These are phyloP conservation scores for Chionomys nivalis DNA, from an alignment of 2,113 vertebrate species.

Conservation along the genomic window DNA sequence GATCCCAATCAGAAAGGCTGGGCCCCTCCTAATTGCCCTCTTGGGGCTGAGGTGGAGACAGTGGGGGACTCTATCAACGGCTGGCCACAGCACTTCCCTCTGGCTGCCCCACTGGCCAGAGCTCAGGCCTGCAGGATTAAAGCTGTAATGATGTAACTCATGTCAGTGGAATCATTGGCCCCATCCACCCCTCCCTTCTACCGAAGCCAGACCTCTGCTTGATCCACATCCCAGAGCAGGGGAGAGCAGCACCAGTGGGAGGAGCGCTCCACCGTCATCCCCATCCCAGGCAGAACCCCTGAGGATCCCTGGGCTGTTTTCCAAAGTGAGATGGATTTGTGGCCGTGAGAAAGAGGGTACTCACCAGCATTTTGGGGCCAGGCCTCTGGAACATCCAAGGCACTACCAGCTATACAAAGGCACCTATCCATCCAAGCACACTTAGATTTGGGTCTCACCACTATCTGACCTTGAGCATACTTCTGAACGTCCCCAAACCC, in stretches of 20 bases:
- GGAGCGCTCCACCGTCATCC: not conserved
- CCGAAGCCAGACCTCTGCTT: not conserved
- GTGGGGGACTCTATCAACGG: not conserved
- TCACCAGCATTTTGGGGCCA: not conserved
- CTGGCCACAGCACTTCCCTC: not conserved
- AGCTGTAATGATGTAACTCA: constrained; percentile 51
- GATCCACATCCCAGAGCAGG: too few species aligned
- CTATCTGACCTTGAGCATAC: not conserved
- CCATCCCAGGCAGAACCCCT: not conserved
- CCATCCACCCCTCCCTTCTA: not conserved
- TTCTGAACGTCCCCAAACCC: not conserved
- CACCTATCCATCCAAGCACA: not conserved
- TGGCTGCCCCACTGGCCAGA: not conserved
- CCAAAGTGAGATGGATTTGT: not conserved
- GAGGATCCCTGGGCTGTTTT: not conserved
- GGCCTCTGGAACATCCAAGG: not conserved
- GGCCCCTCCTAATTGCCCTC: not conserved
- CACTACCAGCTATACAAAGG: not conserved
- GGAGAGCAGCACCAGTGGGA: not conserved
- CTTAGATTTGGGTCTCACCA: not conserved
- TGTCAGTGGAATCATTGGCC: not conserved
- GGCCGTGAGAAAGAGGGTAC: not conserved
- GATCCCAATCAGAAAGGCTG: not conserved
- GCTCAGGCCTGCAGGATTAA: constrained; percentile 70
- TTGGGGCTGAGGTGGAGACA: not conserved